These are phyloP conservation scores for Drosophila nigrodunni DNA, from an alignment of 1,140 invertebrate species.

Conservation along the genomic window DNA sequence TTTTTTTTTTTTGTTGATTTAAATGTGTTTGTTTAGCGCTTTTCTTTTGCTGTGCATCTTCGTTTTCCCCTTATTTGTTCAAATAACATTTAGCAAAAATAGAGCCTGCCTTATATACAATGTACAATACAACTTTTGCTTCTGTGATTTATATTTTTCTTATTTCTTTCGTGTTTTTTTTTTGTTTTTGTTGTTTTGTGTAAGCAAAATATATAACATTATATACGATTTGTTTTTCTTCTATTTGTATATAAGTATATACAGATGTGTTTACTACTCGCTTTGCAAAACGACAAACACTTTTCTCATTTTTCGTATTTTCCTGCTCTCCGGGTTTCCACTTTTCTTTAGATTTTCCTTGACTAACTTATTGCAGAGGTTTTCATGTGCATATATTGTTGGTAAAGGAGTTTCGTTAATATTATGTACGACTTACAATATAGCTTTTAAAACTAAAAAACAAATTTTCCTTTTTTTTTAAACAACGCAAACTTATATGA, in stretches of 20 bases:
- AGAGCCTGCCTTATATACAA: conserved; percentile 81
- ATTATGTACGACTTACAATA: conserved; percentile 64
- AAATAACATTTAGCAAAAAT: conserved; percentile 84
- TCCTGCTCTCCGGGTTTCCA: conserved; percentile 33
- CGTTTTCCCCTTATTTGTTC: conserved; percentile 77
- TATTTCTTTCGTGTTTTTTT: conserved; percentile 20
- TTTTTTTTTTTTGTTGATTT: conserved; percentile 46
- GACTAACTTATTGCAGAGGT: conserved; percentile 78
- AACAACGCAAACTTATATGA: conserved; percentile 74
- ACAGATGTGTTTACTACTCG: conserved; percentile 52
- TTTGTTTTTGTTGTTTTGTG: conserved; percentile 40
- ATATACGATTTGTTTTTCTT: conserved; percentile 59
- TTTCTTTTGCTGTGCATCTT: conserved; percentile 75
- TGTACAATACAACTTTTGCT: conserved; percentile 77
- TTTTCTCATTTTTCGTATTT: conserved; percentile 32
- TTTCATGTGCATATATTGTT: conserved; percentile 71
- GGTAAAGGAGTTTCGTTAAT: conserved; percentile 63
- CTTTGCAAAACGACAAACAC: conserved; percentile 68
- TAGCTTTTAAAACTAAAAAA: conserved; percentile 80
- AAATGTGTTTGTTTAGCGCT: conserved; percentile 65
- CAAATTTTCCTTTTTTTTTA: conserved; percentile 71
- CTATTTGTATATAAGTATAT: conserved; percentile 56
- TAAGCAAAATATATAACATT: conserved; percentile 81
- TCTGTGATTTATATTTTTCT: conserved; percentile 39
- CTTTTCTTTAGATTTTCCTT: conserved; percentile 62